A percentile compares a stretch with the other conserved stretches of the same genome.
Evolutionary conservation across 2,113 vertebrate species (phyloP).

Genomic region (Hydrochoerus hydrochaeris): DNA sequence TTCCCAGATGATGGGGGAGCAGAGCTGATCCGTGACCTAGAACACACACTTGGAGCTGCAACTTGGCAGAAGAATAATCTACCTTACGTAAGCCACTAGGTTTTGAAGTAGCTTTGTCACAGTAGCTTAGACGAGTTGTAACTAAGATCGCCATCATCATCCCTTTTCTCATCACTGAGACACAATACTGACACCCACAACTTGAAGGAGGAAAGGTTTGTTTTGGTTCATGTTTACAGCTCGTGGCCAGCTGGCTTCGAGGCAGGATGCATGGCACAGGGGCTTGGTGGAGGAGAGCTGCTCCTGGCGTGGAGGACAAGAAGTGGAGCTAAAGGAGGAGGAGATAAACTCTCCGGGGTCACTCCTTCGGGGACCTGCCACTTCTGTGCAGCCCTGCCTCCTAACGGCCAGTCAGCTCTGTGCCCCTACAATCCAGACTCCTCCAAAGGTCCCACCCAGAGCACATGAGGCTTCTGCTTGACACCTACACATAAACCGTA

Average conservation of each 20-base stretch:
- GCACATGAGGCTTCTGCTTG: background rate
- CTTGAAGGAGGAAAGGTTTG: background rate
- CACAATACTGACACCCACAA: background rate
- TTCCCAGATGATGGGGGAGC: background rate
- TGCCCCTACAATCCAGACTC: background rate
- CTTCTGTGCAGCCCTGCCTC: background rate
- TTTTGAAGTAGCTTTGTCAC: background rate
- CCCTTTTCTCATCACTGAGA: background rate
- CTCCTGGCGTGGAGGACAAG: background rate
- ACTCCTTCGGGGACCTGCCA: background rate
- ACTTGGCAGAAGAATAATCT: background rate
- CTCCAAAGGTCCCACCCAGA: background rate
- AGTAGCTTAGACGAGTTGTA: background rate
- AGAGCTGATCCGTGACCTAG: background rate
- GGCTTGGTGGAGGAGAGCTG: background rate
- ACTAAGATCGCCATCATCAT: accelerated
- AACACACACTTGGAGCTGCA: background rate
- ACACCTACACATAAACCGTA: background rate
- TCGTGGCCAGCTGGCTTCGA: background rate
- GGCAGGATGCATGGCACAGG: background rate
- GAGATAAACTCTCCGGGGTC: background rate
- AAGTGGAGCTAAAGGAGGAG: background rate
- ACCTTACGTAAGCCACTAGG: background rate
- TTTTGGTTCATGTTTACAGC: background rate
- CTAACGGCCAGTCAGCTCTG: background rate